Evolutionary conservation across 2,113 vertebrate genomes (phyloP), one percentile per base, ranked within the genome.

Genomic region (Cricetomys ansorgei): DNA sequence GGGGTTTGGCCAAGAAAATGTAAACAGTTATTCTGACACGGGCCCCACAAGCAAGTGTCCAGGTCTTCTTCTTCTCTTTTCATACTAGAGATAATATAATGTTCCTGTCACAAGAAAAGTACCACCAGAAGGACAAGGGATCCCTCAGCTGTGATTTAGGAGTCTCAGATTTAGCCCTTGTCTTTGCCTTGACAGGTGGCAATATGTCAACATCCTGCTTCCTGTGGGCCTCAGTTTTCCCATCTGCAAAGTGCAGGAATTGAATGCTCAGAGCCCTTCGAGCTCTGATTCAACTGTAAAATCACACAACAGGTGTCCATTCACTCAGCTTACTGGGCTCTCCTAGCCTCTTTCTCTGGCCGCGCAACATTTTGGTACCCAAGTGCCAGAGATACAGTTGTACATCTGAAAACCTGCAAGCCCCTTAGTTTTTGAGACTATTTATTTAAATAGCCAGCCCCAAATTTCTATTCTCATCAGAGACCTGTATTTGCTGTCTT

Each of bases 1-100:
- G 79, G 83, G 93, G 4, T 70, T 95, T 96, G 83, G 87, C 94
- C 96, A 96, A 96, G 77, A 97, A 97, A 94, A 91, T 93, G 72
- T 96, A 97, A 96, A 96, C 91, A 96, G 57, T 69, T n/a, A 92
- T 80, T 94, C 69, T 94, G 69, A 94, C 87, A 75, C 75, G 75
- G 69, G 64, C 79, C 53, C 12, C 89, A 67, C 89, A 92, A 94
- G 15, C 43, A 93, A 97, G 77, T 80, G 40, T 96, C 83, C 55
- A 84, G 64, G 7, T 76, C 50, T 87, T 77, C 53, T 72, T 89
- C 53, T 76, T 45, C n/a, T 9, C 57, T 45, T 93, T 94, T 94
- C 43, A 75, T 94, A 53, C 87, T 87, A 91, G 90, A 95, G 75
- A 95, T n/a, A 94, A 96, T 96, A 73, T 34, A 89, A 65, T 96